phyloP scores from a whole-genome alignment of 2,888 invertebrate species.

The Trachelus iudaicus region DNA sequence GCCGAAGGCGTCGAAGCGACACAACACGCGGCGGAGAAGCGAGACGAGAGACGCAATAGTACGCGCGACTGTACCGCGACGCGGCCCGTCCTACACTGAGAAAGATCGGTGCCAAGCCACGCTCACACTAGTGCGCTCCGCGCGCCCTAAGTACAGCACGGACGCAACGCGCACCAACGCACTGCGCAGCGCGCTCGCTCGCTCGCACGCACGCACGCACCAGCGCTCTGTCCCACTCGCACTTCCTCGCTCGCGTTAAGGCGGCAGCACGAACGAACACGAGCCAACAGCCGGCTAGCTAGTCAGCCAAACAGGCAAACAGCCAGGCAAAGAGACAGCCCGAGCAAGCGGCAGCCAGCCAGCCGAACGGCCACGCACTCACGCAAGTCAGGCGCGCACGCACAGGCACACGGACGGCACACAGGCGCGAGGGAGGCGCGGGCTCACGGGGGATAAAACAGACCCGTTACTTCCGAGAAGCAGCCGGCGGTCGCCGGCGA shows the following conservation, averaged over 20 bases:
- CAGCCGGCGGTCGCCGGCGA: conserved; percentile 55
- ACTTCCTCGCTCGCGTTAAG: conserved; percentile 10
- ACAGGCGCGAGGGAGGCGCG: conserved; percentile 22
- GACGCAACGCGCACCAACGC: conserved; percentile 1
- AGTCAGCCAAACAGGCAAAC: neutral
- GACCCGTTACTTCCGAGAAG: conserved; percentile 63
- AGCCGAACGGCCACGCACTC: conserved; percentile 31
- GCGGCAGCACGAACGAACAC: conserved; percentile 45
- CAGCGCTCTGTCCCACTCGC: neutral
- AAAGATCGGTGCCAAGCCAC: conserved; percentile 52
- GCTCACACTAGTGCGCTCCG: conserved; percentile 32
- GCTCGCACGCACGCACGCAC: neutral
- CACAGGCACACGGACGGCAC: conserved; percentile 22
- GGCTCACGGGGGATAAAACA: conserved; percentile 45
- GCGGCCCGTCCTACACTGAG: conserved; percentile 55
- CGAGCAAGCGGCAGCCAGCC: conserved; percentile 35
- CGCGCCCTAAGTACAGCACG: neutral
- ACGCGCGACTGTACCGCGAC: conserved; percentile 36
- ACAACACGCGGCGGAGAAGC: neutral
- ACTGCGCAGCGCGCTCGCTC: conserved; percentile 9
- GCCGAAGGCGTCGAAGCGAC: neutral
- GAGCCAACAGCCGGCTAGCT: conserved; percentile 15
- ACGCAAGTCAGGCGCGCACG: conserved; percentile 23
- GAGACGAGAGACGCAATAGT: neutral
- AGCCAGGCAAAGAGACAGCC: conserved; percentile 27